Conservation (phyloP, 2,797 vertebrate genomes). For the Fistularia commersonii region DNA sequence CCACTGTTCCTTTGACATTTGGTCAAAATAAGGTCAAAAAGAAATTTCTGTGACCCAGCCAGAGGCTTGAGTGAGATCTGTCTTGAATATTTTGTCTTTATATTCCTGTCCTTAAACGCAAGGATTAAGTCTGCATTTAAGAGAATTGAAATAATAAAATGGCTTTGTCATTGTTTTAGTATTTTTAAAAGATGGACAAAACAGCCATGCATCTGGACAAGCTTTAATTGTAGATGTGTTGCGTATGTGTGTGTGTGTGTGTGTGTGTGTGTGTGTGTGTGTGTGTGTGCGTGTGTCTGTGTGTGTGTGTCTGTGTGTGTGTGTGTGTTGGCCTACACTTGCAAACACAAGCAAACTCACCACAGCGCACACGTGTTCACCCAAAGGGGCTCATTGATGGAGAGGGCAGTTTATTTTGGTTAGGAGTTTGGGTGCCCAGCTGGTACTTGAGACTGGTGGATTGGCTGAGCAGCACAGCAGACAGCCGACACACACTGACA, state of each 20-base stretch:
- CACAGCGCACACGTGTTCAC: constrained; percentile 23
- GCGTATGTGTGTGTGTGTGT: neutral
- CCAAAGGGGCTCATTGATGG: constrained; percentile 44
- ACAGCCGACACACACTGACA: constrained; percentile 37
- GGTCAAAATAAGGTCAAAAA: constrained; percentile 12
- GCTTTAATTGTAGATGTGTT: neutral
- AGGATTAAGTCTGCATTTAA: constrained; percentile 70
- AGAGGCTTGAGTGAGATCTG: constrained; percentile 59
- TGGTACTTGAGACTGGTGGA: constrained; percentile 75
- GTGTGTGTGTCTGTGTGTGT: neutral
- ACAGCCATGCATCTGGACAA: constrained; percentile 54
- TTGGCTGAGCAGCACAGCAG: constrained; percentile 57
- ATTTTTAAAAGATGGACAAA: constrained; percentile 59
- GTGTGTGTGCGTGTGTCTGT: constrained; percentile 36
- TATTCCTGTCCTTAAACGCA: constrained; percentile 58
- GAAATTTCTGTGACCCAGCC: constrained; percentile 60
- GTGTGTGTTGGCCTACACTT: neutral
- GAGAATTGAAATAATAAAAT: constrained; percentile 66
- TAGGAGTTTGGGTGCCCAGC: constrained; percentile 69
- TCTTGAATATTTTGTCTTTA: constrained; percentile 54
- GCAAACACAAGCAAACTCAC: constrained; percentile 23
- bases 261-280: too few species aligned
- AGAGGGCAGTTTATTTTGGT: constrained; percentile 69
- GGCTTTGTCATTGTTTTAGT: constrained; percentile 71
- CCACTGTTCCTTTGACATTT: neutral